These are phyloP conservation scores for Sphinx pinastri DNA, from an alignment of 2,888 invertebrate genomes.

Conservation along the genomic window DNA sequence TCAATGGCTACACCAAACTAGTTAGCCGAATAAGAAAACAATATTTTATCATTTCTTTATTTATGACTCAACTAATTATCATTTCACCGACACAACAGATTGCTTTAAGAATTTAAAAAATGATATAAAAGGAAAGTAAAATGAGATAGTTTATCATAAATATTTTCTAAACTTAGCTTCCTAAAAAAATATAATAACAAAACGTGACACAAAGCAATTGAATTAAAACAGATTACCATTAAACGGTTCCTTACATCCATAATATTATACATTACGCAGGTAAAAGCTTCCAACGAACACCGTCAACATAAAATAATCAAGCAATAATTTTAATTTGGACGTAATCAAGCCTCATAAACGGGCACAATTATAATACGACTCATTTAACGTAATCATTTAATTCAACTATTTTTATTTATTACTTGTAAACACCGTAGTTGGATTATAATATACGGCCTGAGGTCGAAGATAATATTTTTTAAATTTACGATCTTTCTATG, in stretches of 20 bases:
- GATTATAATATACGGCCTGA: background rate
- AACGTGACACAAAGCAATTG: background rate
- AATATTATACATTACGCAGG: slow-evolving; percentile 3
- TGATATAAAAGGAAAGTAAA: too few relatives aligned
- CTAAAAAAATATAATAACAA: background rate
- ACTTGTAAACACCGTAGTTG: slow-evolving; percentile 14
- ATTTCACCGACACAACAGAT: too few relatives aligned
- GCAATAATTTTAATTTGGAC: slow-evolving; percentile 33
- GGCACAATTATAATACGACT: slow-evolving; percentile 25
- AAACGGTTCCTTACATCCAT: slow-evolving; percentile 12
- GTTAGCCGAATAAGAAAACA: too few relatives aligned
- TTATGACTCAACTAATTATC: too few relatives aligned
- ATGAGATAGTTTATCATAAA: too few relatives aligned
- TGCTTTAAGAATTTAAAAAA: too few relatives aligned
- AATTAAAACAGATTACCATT: slow-evolving; percentile 6
- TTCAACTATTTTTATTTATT: slow-evolving; percentile 25
- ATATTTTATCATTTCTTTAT: too few relatives aligned
- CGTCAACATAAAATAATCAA: slow-evolving; percentile 24
- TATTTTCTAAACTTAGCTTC: too few relatives aligned
- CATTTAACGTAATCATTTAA: slow-evolving; percentile 27
- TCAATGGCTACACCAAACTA: too few relatives aligned
- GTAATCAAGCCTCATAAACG: slow-evolving; percentile 36
- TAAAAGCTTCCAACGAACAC: slow-evolving; percentile 20
- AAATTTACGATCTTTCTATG: background rate
- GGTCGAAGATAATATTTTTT: background rate